phyloP scores from a whole-genome alignment of 1,140 invertebrate genomes.

The Streblospio benedicti region DNA sequence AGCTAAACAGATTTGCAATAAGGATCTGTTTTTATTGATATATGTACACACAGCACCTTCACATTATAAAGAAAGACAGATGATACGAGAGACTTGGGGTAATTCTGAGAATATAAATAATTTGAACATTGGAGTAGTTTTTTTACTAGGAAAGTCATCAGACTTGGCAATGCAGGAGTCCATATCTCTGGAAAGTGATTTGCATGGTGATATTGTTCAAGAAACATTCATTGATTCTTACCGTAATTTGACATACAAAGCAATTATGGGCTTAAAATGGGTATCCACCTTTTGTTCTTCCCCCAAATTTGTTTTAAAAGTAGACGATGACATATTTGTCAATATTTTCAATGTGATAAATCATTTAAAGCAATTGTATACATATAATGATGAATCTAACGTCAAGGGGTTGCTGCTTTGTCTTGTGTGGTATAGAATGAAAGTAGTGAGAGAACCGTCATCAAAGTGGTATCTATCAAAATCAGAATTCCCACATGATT shows the following conservation, averaged over 20 bases:
- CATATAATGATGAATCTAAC: too few species aligned
- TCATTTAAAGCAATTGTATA: too few species aligned
- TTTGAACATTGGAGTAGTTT: slow-evolving; percentile 47
- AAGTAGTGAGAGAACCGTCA: slow-evolving; percentile 35
- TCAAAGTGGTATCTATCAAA: slow-evolving; percentile 47
- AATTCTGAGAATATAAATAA: slow-evolving; percentile 20
- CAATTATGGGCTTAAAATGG: slow-evolving; percentile 74
- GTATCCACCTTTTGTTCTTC: slow-evolving; percentile 56
- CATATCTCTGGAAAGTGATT: slow-evolving; percentile 54
- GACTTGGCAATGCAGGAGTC: slow-evolving; percentile 42
- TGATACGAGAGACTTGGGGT: slow-evolving; percentile 43
- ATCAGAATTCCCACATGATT: slow-evolving; percentile 38
- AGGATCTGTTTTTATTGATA: slow-evolving; percentile 23
- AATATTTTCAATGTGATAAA: slow-evolving; percentile 29
- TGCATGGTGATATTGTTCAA: slow-evolving; percentile 62
- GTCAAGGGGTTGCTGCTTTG: slow-evolving; percentile 29
- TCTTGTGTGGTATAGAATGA: slow-evolving; percentile 35
- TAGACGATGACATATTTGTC: slow-evolving; percentile 51
- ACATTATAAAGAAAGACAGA: slow-evolving; percentile 34
- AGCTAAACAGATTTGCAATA: background rate
- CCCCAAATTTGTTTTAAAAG: slow-evolving; percentile 51
- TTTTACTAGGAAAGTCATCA: slow-evolving; percentile 57
- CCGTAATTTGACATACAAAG: slow-evolving; percentile 75
- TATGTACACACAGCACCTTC: slow-evolving; percentile 34
- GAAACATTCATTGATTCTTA: slow-evolving; percentile 70